Conservation (phyloP, 2,113 vertebrate species). For the Sinosuthora webbiana region DNA sequence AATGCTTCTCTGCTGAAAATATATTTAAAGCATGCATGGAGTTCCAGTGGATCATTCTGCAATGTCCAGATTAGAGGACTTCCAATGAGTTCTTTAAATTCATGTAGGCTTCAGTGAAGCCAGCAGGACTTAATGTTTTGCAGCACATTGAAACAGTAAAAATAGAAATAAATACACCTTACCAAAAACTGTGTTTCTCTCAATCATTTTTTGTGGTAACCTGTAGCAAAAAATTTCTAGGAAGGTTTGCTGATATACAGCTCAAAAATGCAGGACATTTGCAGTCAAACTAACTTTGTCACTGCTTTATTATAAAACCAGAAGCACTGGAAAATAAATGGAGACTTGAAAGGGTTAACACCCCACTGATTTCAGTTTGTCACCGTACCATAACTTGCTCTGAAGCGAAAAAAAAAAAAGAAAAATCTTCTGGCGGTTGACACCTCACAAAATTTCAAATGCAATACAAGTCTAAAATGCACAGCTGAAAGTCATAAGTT, state of each 20-base stretch:
- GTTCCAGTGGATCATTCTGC: background rate
- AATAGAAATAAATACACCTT: background rate
- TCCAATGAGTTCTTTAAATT: background rate
- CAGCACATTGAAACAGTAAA: background rate
- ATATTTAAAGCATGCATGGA: background rate
- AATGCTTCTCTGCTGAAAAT: background rate
- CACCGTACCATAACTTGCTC: conserved; percentile 44
- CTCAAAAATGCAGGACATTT: background rate
- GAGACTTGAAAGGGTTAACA: conserved; percentile 49
- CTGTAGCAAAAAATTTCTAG: background rate
- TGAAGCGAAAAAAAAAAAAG: background rate
- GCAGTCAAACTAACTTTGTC: background rate
- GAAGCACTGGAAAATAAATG: background rate
- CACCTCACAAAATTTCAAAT: conserved; percentile 54
- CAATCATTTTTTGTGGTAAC: background rate
- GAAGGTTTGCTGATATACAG: background rate
- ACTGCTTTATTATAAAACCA: background rate
- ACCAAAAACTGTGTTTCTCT: background rate
- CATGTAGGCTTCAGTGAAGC: background rate
- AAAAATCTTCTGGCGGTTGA: background rate
- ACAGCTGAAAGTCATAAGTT: conserved; percentile 44
- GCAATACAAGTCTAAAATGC: conserved; percentile 29
- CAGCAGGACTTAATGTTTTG: background rate
- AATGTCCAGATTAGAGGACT: background rate
- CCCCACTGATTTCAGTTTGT: conserved; percentile 9